Conservation (phyloP, 2,797 vertebrate genomes). For the Tragelaphus eurycerus region DNA sequence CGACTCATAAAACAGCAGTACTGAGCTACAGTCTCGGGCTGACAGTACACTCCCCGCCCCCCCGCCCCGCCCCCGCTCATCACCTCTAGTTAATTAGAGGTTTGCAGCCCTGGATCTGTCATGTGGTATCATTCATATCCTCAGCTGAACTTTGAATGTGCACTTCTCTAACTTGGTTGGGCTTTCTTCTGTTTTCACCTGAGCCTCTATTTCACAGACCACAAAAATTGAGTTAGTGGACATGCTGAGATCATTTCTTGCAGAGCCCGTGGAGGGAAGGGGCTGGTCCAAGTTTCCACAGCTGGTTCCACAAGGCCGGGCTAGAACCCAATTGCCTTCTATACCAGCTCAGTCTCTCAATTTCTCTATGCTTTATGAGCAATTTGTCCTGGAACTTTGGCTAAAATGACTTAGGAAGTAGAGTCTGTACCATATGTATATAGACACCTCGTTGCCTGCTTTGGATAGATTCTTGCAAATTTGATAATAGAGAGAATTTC, state of each 20-base stretch:
- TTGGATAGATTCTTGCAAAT: conserved; percentile 41
- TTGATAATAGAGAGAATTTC: conserved; percentile 57
- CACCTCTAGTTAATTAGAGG: conserved; percentile 8
- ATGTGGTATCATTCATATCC: neutral
- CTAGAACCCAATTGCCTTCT: neutral
- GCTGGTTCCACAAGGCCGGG: neutral
- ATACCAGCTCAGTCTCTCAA: neutral
- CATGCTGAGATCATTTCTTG: neutral
- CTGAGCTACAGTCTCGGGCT: neutral
- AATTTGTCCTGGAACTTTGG: conserved; percentile 10
- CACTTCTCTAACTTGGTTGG: neutral
- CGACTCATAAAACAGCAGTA: conserved; percentile 1
- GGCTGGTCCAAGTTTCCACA: neutral
- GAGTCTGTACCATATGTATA: neutral
- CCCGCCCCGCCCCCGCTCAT: neutral
- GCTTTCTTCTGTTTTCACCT: neutral
- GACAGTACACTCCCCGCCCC: neutral
- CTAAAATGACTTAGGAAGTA: neutral
- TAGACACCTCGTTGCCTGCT: conserved; percentile 16
- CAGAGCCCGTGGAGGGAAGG: neutral
- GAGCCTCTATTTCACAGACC: neutral
- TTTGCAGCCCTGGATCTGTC: neutral
- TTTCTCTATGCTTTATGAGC: neutral
- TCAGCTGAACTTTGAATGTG: conserved; percentile 49
- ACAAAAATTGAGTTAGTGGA: neutral